Base-by-base conservation (phyloP, 2,113 vertebrate genomes). In the Struthio camelus region DNA sequence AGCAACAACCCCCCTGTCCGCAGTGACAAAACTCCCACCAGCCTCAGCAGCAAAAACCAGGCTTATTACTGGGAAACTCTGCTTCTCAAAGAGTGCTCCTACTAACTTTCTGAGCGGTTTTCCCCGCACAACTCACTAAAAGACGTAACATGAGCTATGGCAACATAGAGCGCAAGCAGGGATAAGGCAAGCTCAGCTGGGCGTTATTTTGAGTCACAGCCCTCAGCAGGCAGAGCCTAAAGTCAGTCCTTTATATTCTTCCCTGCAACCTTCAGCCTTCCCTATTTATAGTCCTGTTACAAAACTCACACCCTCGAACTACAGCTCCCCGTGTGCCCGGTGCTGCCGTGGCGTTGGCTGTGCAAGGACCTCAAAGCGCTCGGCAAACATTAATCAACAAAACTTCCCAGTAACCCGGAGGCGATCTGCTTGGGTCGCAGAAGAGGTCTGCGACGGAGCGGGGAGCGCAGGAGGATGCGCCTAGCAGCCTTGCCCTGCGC, bases 391-490 rank as follows among this genome's bases (percentile, higher is more conserved):
- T 15, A 62, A 66, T 32, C 13, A 75, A 65, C 6, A 32, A 73
- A 86, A 73, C 25, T 19, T 89, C 54, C 62, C 25, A 46, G 56
- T 78, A 94, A 42, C 14, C 14, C 3, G 8, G 7, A 53, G 69
- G 44, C 34, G 25, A 58, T 50, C 9, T 1, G 2, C 53, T 80
- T 24, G 40, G 30, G 9, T 75, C 32, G 10, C 0, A 2, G 7
- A 40, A 0, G 0, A 67, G 75, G 28, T n/a, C 51, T 48, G 46
- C 13, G 77, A 28, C 24, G 42, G 7, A 79, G 36, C 25, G 9
- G 2, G 17, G 16, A 90, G 30, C 1, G 5, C 32, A 54, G 24
- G 3, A 14, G 7, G 42, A 64, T 80, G 38, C n/a, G 94, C 24
- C 76, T 64, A 50, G 44, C 32, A 50, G 46, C 56, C 59, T 48